Percentiles rank a stretch among this genome's conserved stretches.
These are phyloP conservation scores for Peromyscus attwateri DNA, from an alignment of 2,797 vertebrate species.

Conservation along the genomic window DNA sequence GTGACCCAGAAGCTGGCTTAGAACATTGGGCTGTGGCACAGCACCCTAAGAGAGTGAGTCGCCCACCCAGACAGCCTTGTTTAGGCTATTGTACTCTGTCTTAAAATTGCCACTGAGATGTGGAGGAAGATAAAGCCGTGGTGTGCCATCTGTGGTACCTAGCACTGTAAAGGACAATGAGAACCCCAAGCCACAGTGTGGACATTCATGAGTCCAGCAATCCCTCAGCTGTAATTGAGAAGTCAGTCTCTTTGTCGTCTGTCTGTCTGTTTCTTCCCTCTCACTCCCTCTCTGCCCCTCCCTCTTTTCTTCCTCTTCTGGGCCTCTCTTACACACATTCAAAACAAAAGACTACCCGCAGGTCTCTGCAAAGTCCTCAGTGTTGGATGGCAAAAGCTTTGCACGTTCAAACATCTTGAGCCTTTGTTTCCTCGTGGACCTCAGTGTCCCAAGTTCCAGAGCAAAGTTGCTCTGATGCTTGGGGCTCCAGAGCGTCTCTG, in stretches of 20 bases:
- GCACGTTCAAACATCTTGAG: accelerated
- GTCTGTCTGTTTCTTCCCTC: too few species aligned
- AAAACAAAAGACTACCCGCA: background rate
- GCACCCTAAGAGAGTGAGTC: background rate
- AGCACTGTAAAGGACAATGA: background rate
- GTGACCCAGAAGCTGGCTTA: background rate
- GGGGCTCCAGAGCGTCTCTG: background rate
- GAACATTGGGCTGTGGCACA: background rate
- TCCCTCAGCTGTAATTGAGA: background rate
- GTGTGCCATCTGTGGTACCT: background rate
- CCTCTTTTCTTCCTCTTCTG: background rate
- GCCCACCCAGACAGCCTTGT: background rate
- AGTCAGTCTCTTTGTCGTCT: background rate
- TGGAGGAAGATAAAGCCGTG: background rate
- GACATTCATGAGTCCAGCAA: slow-evolving; percentile 57
- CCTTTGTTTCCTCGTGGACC: background rate
- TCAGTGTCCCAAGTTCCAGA: background rate
- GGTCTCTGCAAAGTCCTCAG: slow-evolving; percentile 34
- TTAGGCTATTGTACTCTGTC: background rate
- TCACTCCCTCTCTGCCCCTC: background rate
- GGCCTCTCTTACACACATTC: background rate
- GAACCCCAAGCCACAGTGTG: slow-evolving; percentile 62
- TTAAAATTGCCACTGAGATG: background rate
- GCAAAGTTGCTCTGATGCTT: accelerated
- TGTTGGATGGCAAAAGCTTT: background rate